phyloP scores from a whole-genome alignment of 1,140 invertebrate genomes.

The Laodelphax striatellus region DNA sequence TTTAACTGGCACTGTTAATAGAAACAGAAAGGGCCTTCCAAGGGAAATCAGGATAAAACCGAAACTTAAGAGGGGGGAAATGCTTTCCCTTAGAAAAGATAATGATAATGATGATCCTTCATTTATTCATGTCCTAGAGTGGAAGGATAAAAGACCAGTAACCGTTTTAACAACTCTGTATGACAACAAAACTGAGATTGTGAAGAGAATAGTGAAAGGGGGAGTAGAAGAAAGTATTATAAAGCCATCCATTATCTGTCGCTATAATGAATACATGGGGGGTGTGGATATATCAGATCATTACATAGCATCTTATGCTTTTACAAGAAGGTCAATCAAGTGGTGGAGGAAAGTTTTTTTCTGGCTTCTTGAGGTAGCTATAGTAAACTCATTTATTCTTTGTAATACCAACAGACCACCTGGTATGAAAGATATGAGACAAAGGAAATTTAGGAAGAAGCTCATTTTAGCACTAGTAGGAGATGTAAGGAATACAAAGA shows the following conservation, averaged over 20 bases:
- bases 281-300: constrained; percentile 4
- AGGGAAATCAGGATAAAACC: constrained; percentile 4
- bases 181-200: background rate
- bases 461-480: background rate
- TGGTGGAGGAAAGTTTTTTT: constrained; percentile 8
- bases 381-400: constrained; percentile 8
- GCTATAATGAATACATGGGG: constrained; percentile 5
- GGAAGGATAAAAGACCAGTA: constrained; percentile 4
- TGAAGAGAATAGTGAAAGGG: constrained; percentile 4
- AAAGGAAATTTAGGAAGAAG: constrained; percentile 2
- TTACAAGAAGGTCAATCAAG: background rate
- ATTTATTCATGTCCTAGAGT: background rate
- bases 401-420: constrained; percentile 1
- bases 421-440: background rate
- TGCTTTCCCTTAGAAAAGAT: constrained; percentile 1
- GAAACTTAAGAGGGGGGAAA: background rate
- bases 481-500: constrained; percentile 3
- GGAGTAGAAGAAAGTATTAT: constrained; percentile 5
- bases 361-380: background rate
- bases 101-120: constrained; percentile 7
- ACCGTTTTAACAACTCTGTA: constrained; percentile 1
- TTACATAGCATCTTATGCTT: constrained; percentile 1
- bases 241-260: background rate
- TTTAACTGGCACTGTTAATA: constrained; percentile 5
- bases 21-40: background rate